These are phyloP conservation scores for Sarcophaga carnaria DNA, from an alignment of 2,888 invertebrate genomes.

Conservation along the genomic window DNA sequence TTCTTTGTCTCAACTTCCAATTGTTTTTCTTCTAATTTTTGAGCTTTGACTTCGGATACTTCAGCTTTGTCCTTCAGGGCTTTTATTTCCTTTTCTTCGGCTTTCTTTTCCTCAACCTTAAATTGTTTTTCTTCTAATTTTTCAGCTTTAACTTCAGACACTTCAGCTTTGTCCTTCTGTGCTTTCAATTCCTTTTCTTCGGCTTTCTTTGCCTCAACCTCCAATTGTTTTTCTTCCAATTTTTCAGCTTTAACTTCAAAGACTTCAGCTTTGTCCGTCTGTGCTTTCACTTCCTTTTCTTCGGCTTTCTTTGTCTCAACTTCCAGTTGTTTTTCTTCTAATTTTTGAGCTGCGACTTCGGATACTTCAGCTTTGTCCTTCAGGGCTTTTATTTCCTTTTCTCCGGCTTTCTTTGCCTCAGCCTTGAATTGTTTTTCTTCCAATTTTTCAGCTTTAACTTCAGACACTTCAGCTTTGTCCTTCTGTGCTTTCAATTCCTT, in stretches of 20 bases:
- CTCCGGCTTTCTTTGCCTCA: not conserved
- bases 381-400: not conserved
- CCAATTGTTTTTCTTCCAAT: not conserved
- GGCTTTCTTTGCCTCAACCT: not conserved
- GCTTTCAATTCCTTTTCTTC: constrained; percentile 1
- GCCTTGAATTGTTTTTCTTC: not conserved
- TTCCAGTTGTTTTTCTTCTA: too few species aligned
- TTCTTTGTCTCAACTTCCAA: not conserved
- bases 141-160: not conserved
- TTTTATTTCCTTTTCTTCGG: not conserved
- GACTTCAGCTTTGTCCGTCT: not conserved
- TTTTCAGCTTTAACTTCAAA: not conserved
- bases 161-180: not conserved
- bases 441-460: not conserved
- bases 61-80: not conserved
- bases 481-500: not conserved
- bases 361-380: constrained; percentile 4
- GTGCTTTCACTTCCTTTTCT: not conserved
- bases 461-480: not conserved
- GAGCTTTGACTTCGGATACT: constrained; percentile 7
- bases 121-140: constrained; percentile 21
- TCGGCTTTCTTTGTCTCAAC: too few species aligned
- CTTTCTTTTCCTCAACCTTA: not conserved
- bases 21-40: constrained; percentile 21
- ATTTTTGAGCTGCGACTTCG: not conserved